These are phyloP conservation scores for Microctenopoma lineatum DNA, from an alignment of 2,797 vertebrate genomes.

Conservation along the genomic window DNA sequence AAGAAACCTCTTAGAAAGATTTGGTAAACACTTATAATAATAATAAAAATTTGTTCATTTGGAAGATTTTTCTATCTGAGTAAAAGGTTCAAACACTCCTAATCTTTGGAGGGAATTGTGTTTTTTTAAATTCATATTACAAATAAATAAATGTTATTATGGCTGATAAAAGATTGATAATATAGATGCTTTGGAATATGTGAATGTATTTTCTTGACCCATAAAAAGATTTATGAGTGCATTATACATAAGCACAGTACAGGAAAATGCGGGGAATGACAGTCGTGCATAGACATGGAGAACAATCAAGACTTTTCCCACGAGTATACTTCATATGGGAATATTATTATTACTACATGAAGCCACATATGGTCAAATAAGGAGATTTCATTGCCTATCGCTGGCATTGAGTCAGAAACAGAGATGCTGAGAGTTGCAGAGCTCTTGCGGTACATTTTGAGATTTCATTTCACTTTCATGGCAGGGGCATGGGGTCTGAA, in stretches of 20 bases:
- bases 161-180: too few relatives aligned
- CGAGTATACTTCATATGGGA: conserved; percentile 54
- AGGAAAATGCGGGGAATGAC: conserved; percentile 62
- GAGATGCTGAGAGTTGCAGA: conserved; percentile 71
- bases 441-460: conserved; percentile 72
- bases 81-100: too few relatives aligned
- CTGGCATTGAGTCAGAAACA: conserved; percentile 68
- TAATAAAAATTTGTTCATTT: too few relatives aligned
- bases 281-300: conserved; percentile 36
- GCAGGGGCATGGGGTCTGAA: conserved; percentile 77
- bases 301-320: conserved; percentile 62
- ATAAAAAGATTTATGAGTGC: too few relatives aligned
- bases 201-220: conserved; percentile 6
- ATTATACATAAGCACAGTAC: conserved; percentile 15
- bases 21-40: too few relatives aligned
- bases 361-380: conserved; percentile 66
- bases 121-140: too few relatives aligned
- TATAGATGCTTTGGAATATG: conserved; percentile 1
- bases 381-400: conserved; percentile 65
- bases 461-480: conserved; percentile 79
- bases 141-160: too few relatives aligned
- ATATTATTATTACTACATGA: conserved; percentile 57
- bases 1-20: too few relatives aligned
- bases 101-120: too few relatives aligned
- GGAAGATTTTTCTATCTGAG: too few relatives aligned